Evolutionary conservation across 2,888 invertebrate species (phyloP).

Genomic region (Eilema sororculum): DNA sequence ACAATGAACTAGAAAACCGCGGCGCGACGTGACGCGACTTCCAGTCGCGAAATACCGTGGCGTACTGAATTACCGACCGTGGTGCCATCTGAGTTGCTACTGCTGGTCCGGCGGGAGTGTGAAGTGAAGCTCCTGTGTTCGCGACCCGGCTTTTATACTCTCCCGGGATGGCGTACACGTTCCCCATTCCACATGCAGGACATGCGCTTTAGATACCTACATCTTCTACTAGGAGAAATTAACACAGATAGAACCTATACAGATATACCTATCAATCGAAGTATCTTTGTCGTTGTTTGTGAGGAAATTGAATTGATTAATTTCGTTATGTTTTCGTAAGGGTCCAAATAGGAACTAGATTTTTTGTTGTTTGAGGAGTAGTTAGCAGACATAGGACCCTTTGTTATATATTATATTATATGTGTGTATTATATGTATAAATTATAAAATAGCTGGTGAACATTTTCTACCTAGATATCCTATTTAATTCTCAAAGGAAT

Average conservation of each 20-base stretch:
- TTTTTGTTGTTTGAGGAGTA: neutral
- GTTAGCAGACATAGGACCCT: no score
- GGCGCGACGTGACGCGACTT: slow-evolving; percentile 11
- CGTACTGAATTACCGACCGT: slow-evolving; percentile 21
- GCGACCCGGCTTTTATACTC: slow-evolving; percentile 12
- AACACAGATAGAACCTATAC: neutral
- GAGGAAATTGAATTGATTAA: neutral
- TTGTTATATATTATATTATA: no score
- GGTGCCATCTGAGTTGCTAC: slow-evolving; percentile 14
- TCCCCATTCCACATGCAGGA: neutral
- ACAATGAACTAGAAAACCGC: slow-evolving; percentile 14
- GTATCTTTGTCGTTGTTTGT: neutral
- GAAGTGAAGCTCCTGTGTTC: neutral
- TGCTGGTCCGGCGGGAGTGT: neutral
- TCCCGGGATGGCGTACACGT: no score
- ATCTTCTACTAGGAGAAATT: neutral
- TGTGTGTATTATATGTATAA: no score
- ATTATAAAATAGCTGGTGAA: no score
- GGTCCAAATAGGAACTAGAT: neutral
- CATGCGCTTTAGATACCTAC: slow-evolving; percentile 9
- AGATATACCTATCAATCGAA: neutral
- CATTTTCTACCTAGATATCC: no score
- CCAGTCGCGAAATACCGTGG: neutral
- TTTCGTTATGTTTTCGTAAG: neutral
- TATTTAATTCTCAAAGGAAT: no score